These are phyloP conservation scores for Nesogale talazaci DNA, from an alignment of 2,113 vertebrate species.

Conservation along the genomic window DNA sequence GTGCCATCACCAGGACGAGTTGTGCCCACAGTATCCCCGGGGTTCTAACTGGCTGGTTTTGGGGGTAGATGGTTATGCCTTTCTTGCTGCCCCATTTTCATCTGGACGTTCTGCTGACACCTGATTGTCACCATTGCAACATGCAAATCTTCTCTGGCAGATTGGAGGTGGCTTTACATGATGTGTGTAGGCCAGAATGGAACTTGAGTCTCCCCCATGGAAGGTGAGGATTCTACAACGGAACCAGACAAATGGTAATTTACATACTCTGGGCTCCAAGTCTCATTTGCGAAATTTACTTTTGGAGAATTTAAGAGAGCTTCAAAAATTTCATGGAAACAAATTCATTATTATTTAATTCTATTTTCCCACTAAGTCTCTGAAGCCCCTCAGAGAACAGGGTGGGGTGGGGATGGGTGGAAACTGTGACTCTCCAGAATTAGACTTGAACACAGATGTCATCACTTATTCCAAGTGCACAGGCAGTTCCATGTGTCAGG, in stretches of 20 bases:
- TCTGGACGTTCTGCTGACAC: background rate
- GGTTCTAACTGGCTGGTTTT: background rate
- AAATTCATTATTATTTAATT: no score
- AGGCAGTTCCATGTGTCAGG: constrained; percentile 13
- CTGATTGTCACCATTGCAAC: background rate
- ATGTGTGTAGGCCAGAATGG: background rate
- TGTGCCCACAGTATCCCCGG: background rate
- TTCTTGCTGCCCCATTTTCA: background rate
- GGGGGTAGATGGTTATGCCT: background rate
- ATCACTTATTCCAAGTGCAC: background rate
- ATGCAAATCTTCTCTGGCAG: background rate
- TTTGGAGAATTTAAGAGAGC: background rate
- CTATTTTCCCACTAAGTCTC: no score
- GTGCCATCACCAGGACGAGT: background rate
- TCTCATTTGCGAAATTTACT: background rate
- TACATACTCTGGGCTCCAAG: background rate
- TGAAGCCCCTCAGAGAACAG: background rate
- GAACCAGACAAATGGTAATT: background rate
- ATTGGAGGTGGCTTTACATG: background rate
- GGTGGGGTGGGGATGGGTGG: background rate
- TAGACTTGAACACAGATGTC: constrained; percentile 17
- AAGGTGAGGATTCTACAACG: background rate
- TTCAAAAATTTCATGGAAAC: no score
- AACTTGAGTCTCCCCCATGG: background rate
- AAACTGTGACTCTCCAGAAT: background rate